Evolutionary conservation across 2,888 invertebrate genomes (phyloP).

Genomic region (Chymomyza procnemis): DNA sequence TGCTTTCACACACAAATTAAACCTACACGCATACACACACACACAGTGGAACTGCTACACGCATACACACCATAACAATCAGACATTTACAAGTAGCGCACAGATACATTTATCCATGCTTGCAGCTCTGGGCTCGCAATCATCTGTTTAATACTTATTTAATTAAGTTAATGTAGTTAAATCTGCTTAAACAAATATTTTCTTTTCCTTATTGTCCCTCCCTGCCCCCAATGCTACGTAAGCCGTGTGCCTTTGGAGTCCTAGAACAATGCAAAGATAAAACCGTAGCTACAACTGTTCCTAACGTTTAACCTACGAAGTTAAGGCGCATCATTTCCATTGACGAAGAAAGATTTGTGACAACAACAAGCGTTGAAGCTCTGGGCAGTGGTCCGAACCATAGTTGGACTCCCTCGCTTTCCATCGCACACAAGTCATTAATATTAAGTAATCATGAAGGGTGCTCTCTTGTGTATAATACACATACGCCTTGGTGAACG

Average conservation of each 20-base stretch:
- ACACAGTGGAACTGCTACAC: no score
- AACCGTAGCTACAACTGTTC: conserved; percentile 12
- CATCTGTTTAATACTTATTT: conserved; percentile 67
- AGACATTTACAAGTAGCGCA: not conserved
- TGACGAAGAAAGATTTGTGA: conserved; percentile 66
- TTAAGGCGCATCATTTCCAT: conserved; percentile 60
- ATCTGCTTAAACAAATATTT: conserved; percentile 73
- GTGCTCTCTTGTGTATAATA: conserved; percentile 68
- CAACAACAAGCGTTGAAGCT: conserved; percentile 43
- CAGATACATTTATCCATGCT: not conserved
- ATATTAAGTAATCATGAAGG: conserved; percentile 73
- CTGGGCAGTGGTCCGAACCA: not conserved
- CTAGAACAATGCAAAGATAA: conserved; percentile 61
- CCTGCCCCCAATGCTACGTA: no score
- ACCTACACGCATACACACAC: not conserved
- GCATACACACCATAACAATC: not conserved
- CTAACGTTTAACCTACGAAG: conserved; percentile 47
- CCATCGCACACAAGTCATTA: conserved; percentile 51
- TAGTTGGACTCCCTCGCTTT: not conserved
- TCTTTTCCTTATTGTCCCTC: conserved; percentile 26
- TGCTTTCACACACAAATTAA: conserved; percentile 28
- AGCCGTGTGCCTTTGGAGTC: not conserved
- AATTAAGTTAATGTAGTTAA: conserved; percentile 73
- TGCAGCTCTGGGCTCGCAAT: not conserved
- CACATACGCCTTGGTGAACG: conserved; percentile 19